Base-by-base conservation (phyloP, 1,140 invertebrate genomes). In the Ectropis grisescens region DNA sequence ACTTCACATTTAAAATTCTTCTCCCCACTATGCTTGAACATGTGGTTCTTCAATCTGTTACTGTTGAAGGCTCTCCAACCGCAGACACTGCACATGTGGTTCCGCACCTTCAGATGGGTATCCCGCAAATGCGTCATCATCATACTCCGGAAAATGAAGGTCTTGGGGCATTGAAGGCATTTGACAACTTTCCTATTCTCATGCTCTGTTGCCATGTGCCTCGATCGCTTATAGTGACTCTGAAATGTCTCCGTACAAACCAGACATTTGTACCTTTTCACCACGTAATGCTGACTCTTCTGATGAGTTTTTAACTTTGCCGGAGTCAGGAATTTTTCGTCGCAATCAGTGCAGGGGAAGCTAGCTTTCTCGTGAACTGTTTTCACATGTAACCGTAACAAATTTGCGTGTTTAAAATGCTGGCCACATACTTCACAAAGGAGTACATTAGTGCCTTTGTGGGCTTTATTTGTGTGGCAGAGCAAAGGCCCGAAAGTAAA, bases 1-100 rank as follows among this genome's bases (percentile, higher is more conserved):
- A 39, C 59, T 0, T 70, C 60, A 27, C 75, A 76, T 25, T 74
- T 75, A 13, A 76, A 80, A 41, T 80, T 76, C 60, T 80, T 80
- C 36, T 80, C 75, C 2, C 65, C 68, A 13, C 71, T 76, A 29
- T 80, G 75, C 19, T 76, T 80, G 28, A 66, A 76, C 75, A 76
- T 76, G 36, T 80, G 75, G 24, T 72, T 74, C 42, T 72, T 76
- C 33, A 80, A 36, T 0, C 70, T 33, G 11, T 76, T 68, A 9
- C 53, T 72, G 11, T 65, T 72, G 10, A 72, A 72, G 0, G 71
- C 68, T 26, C 65, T 70, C 67, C 67, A 76, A 1, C 75, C 75
- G 13, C 75, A 80, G 0, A 76, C 58, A 1, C 62, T 52, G 26
- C 75, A 80, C 3, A 67, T 44, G 11, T 75, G 60, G 22, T 80